These are phyloP conservation scores for Caenorhabditis drosophilae DNA, from an alignment of 2,888 invertebrate genomes.

Conservation along the genomic window DNA sequence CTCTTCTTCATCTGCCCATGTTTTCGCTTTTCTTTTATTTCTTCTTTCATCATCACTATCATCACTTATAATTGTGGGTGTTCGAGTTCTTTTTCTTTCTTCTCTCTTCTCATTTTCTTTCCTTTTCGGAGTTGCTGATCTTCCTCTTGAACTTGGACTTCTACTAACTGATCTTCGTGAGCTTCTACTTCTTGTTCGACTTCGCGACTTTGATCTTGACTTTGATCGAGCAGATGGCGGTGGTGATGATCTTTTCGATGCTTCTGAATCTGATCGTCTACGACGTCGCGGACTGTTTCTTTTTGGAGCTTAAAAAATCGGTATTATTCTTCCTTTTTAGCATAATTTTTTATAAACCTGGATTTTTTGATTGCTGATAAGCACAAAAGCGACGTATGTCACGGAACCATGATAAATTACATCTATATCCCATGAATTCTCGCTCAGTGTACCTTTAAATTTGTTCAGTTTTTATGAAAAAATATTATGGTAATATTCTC, in stretches of 20 bases:
- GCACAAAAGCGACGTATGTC: constrained; percentile 61
- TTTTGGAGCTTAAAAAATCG: background rate
- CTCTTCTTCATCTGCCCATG: background rate
- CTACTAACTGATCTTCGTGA: background rate
- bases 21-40: background rate
- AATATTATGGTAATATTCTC: background rate
- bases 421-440: constrained; percentile 54
- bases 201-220: background rate
- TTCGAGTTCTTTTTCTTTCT: background rate
- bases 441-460: constrained; percentile 54
- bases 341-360: no score
- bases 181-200: background rate
- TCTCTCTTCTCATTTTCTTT: background rate
- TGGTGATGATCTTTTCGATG: background rate
- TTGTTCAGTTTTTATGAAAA: background rate
- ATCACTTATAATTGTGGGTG: no score
- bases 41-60: no score
- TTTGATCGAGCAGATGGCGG: no score
- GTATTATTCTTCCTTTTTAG: background rate
- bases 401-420: constrained; percentile 64
- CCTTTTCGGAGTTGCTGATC: background rate
- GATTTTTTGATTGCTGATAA: constrained; percentile 10
- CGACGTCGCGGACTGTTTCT: constrained; percentile 26
- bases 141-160: background rate
- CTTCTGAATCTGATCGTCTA: constrained; percentile 20